Percentiles rank a stretch among this genome's conserved stretches.
Evolutionary conservation across 2,113 vertebrate genomes (phyloP).

Genomic region (Ageneiosus marmoratus): DNA sequence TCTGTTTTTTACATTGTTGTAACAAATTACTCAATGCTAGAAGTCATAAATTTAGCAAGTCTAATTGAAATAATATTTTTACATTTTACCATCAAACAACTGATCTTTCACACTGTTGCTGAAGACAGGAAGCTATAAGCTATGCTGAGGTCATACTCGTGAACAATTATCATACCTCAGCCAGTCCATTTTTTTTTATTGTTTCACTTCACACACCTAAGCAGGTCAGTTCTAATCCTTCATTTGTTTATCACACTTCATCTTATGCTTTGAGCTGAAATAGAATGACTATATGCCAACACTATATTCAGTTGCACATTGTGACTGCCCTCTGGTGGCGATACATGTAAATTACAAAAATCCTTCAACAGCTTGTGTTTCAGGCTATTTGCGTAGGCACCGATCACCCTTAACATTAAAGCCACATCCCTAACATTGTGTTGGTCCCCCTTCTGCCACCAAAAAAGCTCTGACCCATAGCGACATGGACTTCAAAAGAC

Average conservation of each 20-base stretch:
- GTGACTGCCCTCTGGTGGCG: background rate
- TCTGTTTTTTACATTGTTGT: background rate
- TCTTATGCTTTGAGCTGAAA: background rate
- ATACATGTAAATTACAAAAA: background rate
- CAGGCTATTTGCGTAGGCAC: background rate
- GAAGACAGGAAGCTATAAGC: background rate
- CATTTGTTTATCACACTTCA: background rate
- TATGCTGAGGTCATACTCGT: background rate
- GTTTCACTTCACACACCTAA: background rate
- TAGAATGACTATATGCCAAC: background rate
- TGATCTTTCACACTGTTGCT: background rate
- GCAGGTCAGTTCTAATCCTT: background rate
- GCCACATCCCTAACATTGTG: too few species aligned
- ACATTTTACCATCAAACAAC: background rate
- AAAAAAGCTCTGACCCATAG: too few species aligned
- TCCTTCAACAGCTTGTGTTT: background rate
- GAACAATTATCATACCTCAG: background rate
- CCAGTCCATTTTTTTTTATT: background rate
- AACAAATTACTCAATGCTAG: background rate
- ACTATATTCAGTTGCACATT: background rate
- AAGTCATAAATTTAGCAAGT: too few species aligned
- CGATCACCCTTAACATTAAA: too few species aligned
- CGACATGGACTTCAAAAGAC: too few species aligned
- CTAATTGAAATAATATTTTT: background rate
- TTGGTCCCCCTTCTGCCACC: too few species aligned